Conservation (phyloP, 2,113 vertebrate species). For the Indri indri region DNA sequence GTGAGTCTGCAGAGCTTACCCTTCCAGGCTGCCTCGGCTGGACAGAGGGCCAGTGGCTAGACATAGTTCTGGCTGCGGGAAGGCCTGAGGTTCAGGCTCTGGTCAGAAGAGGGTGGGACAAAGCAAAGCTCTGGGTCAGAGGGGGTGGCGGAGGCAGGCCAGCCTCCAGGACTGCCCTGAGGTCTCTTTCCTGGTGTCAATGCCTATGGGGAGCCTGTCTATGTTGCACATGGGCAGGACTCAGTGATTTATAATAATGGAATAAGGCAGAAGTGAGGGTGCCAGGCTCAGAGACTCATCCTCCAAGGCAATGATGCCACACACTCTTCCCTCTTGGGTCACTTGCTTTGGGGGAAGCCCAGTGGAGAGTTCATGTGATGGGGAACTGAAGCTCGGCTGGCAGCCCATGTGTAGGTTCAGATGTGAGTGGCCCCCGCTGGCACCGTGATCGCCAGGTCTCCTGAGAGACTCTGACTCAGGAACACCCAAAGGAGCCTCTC, state of each 20-base stretch:
- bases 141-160: not conserved
- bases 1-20: not conserved
- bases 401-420: accelerated
- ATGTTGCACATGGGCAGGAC: not conserved
- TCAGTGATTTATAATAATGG: accelerated
- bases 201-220: not conserved
- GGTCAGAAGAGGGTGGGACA: accelerated
- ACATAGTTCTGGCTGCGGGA: no score
- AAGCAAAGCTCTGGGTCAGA: not conserved
- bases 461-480: not conserved
- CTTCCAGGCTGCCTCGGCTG: no score
- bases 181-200: accelerated
- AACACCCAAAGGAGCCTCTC: not conserved
- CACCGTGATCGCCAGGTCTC: not conserved
- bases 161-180: accelerated
- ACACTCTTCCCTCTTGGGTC: accelerated
- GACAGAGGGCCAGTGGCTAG: no score
- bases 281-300: accelerated
- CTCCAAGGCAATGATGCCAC: accelerated
- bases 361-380: accelerated
- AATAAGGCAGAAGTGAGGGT: not conserved
- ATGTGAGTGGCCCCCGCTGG: not conserved
- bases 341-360: not conserved
- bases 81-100: not conserved
- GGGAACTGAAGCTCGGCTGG: not conserved